Percentiles rank a stretch among this genome's conserved stretches.
Evolutionary conservation across 2,113 vertebrate genomes (phyloP).

Genomic region (Atherinomorus stipes): DNA sequence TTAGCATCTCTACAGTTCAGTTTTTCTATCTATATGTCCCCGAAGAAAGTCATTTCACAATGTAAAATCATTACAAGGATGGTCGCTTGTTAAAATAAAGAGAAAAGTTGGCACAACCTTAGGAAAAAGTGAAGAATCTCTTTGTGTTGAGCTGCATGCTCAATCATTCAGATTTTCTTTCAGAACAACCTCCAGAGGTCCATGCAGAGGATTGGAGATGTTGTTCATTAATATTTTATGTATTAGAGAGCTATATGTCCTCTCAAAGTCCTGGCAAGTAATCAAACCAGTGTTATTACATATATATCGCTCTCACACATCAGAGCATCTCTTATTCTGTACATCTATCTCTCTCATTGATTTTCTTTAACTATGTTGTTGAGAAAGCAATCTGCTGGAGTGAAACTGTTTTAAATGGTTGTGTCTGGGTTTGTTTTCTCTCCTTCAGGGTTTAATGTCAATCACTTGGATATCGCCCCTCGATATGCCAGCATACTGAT

Average conservation of each 20-base stretch:
- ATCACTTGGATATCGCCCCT: conserved; percentile 93
- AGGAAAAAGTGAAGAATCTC: background rate
- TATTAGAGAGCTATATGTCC: background rate
- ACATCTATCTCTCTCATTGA: background rate
- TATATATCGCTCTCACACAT: background rate
- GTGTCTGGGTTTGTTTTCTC: conserved; percentile 14
- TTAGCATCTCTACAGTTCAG: background rate
- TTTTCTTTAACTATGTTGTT: rapidly evolving
- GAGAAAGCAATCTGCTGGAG: background rate
- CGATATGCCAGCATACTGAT: conserved; percentile 95
- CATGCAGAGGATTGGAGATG: background rate
- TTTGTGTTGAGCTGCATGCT: background rate
- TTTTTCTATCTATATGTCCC: background rate
- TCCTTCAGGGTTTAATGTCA: conserved; percentile 90
- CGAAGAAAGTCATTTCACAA: background rate
- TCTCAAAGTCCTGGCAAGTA: conserved; percentile 1
- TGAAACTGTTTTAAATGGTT: background rate
- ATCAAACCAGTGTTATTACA: background rate
- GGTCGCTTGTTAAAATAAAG: background rate
- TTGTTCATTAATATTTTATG: conserved; percentile 8
- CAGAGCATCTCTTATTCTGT: background rate
- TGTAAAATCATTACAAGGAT: background rate
- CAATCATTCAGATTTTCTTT: background rate
- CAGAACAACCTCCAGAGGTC: background rate
- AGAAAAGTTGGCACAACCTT: background rate